Conservation (phyloP, 2,797 vertebrate genomes). For the Labeo calbasu region DNA sequence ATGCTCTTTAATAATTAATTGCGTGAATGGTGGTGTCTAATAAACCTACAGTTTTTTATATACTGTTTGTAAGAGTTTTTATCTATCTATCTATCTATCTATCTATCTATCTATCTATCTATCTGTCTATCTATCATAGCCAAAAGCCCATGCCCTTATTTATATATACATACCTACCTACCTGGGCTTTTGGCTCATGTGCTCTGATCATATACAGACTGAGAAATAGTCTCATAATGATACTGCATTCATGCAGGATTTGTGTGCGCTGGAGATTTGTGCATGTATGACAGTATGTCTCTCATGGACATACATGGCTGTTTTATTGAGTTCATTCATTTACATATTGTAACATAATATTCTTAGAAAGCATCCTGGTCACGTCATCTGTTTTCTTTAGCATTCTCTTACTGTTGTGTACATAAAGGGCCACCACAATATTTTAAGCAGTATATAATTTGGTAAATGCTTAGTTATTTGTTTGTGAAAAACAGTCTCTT, state of each 20-base stretch:
- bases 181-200: neutral
- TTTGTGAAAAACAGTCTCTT: neutral
- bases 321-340: constrained; percentile 3
- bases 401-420: neutral
- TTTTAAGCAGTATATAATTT: neutral
- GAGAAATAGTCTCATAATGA: neutral
- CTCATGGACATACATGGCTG: neutral
- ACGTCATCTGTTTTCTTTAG: neutral
- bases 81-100: neutral
- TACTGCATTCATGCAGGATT: neutral
- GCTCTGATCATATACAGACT: neutral
- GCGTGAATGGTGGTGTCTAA: neutral
- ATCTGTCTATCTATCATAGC: neutral
- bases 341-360: neutral
- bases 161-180: neutral
- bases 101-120: neutral
- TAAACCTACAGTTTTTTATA: neutral
- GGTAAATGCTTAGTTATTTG: constrained; percentile 10
- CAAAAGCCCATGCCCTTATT: neutral
- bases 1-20: constrained; percentile 1
- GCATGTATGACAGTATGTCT: neutral
- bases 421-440: neutral
- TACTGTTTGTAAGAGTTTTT: neutral
- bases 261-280: neutral
- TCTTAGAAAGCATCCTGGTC: neutral